Evolutionary conservation across 2,797 vertebrate genomes (phyloP).

Genomic region (Sylvia borin): DNA sequence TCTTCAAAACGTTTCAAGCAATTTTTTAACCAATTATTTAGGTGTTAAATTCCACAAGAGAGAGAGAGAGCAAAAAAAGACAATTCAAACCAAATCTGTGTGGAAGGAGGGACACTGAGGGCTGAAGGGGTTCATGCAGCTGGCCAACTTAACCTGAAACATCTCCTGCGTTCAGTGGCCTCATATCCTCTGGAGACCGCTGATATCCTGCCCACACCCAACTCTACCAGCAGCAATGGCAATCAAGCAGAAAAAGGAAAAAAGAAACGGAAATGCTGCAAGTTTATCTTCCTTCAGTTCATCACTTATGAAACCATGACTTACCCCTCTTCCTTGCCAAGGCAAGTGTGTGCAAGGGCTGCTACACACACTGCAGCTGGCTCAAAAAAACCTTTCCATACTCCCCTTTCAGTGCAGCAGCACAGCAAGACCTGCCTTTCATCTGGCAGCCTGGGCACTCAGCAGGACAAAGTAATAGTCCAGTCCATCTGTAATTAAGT

Average conservation of each 20-base stretch:
- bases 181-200: not conserved
- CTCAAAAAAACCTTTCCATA: not conserved
- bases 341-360: not conserved
- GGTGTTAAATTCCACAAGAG: not conserved
- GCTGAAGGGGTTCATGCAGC: not conserved
- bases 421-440: not conserved
- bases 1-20: not conserved
- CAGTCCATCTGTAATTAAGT: not conserved
- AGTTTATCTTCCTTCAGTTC: not conserved
- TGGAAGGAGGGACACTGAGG: not conserved
- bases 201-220: not conserved
- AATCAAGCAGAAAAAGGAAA: not conserved
- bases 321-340: not conserved
- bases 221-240: not conserved
- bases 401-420: not conserved
- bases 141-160: not conserved
- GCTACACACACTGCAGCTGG: not conserved
- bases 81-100: not conserved
- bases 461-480: not conserved
- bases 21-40: not conserved
- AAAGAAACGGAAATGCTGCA: slow-evolving; percentile 37
- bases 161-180: rapidly evolving
- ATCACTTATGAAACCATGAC: not conserved
- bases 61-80: too few relatives aligned
- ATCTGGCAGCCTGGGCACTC: not conserved